Evolutionary conservation across 1,140 invertebrate species (phyloP), one percentile per base, ranked within the genome.

Genomic region (Drosophila equinoxialis): DNA sequence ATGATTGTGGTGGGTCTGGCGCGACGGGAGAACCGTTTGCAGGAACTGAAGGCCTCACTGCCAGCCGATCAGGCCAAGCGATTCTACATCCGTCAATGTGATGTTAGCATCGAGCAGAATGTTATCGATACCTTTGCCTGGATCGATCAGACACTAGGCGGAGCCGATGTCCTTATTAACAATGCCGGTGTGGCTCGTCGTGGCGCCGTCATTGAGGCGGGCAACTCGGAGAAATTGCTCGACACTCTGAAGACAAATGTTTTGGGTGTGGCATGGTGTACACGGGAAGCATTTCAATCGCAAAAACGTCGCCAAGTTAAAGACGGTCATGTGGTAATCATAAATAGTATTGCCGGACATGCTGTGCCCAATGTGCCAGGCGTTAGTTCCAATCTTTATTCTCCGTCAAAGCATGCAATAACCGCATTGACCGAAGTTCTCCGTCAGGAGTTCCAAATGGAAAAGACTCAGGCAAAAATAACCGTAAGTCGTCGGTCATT

Each of bases 141-240:
- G 93, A 93, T 95, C 26, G 93, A 94, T 23, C 86, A 93, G 6
- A 93, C 93, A 0, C 92, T 95, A 37, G 95, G 95, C 3, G 94
- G 94, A 1, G 92, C 96, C 3, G 94, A 96, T 82, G 92, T 97
- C 1, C 92, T 96, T 45, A 92, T 97, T 6, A 97, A 97, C 81
- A 96, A 96, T 86, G 96, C 96, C 1, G 96, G 95, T 1, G 84
- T 95, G 1, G 77, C 92, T 0, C 84, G 84, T 10, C 0, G 14
- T 0, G 66, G 67, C 0, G 11, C 20, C 0, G 55, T 91, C 30
- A 45, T 55, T 0, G 35, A 7, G 0, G 54, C 58, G 6, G 77
- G 73, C 20, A 91, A 91, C 39, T 5, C 45, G 2, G 57, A 58
- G 1, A 81, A 74, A 35, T 8, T 91, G 57, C 73, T 74, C 3